phyloP scores from a whole-genome alignment of 2,113 vertebrate genomes.

The Eudorcas thomsonii region DNA sequence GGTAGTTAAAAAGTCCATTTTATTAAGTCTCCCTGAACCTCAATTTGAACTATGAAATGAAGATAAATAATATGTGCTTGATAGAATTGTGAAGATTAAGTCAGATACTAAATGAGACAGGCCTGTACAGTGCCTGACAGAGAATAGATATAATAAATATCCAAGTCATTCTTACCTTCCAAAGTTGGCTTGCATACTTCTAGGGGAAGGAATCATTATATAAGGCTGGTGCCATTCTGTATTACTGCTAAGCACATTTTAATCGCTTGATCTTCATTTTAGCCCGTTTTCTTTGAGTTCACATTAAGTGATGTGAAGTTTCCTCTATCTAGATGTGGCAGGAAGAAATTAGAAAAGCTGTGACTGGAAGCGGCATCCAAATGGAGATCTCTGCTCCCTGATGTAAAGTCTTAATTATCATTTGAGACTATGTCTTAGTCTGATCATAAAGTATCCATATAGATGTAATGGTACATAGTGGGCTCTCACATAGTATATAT shows the following conservation, averaged over 20 bases:
- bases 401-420: neutral
- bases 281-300: neutral
- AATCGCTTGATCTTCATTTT: neutral
- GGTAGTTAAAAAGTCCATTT: neutral
- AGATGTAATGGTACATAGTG: neutral
- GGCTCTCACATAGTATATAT: neutral
- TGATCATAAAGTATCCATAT: neutral
- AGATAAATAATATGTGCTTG: neutral
- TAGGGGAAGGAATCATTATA: neutral
- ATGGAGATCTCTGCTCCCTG: neutral
- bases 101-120: neutral
- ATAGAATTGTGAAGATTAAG: constrained; percentile 25
- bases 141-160: neutral
- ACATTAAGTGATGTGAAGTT: neutral
- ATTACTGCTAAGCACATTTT: neutral
- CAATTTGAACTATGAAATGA: constrained; percentile 18
- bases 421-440: constrained; percentile 7
- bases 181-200: neutral
- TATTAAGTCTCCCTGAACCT: neutral
- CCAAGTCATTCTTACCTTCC: neutral
- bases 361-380: neutral
- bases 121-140: neutral
- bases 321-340: neutral
- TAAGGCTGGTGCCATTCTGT: neutral
- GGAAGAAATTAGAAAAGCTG: constrained; percentile 19